phyloP scores from a whole-genome alignment of 23 tunicate species.

The Clavelina lepadiformis region DNA sequence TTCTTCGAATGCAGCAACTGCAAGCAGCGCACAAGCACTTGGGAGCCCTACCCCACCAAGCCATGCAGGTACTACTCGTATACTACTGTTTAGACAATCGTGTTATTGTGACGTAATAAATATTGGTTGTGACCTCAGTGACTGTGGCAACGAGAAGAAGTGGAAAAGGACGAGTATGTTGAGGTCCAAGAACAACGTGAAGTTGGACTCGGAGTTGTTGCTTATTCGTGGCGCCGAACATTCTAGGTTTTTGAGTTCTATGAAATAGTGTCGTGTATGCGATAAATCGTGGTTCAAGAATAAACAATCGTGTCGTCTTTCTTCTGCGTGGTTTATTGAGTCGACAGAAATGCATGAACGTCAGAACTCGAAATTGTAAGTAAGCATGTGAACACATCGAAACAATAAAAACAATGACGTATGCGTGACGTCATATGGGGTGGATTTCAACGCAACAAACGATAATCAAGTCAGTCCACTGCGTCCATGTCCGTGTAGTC shows the following conservation, averaged over 20 bases:
- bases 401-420: too few species aligned
- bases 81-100: not conserved
- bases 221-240: constrained; percentile 73
- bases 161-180: constrained; percentile 59
- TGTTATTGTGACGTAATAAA: not conserved
- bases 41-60: constrained; percentile 76
- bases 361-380: too few species aligned
- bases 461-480: constrained; percentile 51
- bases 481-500: constrained; percentile 77
- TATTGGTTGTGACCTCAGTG: constrained; percentile 16
- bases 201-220: constrained; percentile 52
- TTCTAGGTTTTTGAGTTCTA: constrained; percentile 54
- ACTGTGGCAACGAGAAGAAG: constrained; percentile 59
- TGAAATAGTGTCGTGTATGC: constrained; percentile 9
- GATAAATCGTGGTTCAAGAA: too few species aligned
- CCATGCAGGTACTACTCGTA: constrained; percentile 37
- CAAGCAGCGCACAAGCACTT: constrained; percentile 65
- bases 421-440: too few species aligned
- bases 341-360: too few species aligned
- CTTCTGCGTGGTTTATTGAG: too few species aligned
- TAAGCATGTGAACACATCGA: too few species aligned
- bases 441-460: too few species aligned
- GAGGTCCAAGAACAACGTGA: constrained; percentile 33
- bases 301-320: too few species aligned
- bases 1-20: constrained; percentile 86